Percentiles rank a stretch among this genome's conserved stretches.
Evolutionary conservation across 2,113 vertebrate genomes (phyloP).

Genomic region (Circaetus gallicus): DNA sequence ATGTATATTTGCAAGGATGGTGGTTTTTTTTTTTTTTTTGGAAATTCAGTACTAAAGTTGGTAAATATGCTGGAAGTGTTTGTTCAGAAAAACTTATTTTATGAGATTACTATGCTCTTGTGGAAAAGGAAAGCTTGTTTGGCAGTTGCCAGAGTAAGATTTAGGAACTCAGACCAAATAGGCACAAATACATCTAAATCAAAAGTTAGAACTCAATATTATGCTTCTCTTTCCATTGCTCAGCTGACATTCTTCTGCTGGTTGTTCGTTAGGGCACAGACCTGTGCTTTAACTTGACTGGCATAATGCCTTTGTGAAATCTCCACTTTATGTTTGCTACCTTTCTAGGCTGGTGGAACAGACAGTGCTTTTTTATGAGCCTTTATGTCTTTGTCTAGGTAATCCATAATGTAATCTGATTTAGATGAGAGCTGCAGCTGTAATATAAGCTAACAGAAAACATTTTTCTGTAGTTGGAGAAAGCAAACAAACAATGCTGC

Average conservation of each 20-base stretch:
- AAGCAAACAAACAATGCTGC: background rate
- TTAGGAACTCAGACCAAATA: background rate
- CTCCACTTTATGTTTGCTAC: fast-evolving
- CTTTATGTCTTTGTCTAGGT: background rate
- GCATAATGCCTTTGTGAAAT: background rate
- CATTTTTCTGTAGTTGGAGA: background rate
- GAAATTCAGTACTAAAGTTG: background rate
- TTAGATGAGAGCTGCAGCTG: background rate
- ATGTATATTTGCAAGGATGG: background rate
- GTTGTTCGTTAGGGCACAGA: background rate
- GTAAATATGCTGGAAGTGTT: background rate
- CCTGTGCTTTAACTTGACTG: background rate
- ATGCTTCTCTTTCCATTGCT: background rate
- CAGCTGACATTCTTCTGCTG: background rate
- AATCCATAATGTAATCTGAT: background rate
- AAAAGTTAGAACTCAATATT: background rate
- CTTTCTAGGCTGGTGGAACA: background rate
- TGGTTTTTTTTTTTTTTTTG: background rate
- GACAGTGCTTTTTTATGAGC: background rate
- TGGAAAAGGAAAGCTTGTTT: background rate
- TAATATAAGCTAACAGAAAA: background rate
- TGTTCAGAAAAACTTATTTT: background rate
- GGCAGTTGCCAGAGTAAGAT: background rate
- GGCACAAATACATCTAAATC: background rate
- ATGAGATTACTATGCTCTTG: fast-evolving